phyloP scores from a whole-genome alignment of 2,888 invertebrate species.

The Vanessa cardui region DNA sequence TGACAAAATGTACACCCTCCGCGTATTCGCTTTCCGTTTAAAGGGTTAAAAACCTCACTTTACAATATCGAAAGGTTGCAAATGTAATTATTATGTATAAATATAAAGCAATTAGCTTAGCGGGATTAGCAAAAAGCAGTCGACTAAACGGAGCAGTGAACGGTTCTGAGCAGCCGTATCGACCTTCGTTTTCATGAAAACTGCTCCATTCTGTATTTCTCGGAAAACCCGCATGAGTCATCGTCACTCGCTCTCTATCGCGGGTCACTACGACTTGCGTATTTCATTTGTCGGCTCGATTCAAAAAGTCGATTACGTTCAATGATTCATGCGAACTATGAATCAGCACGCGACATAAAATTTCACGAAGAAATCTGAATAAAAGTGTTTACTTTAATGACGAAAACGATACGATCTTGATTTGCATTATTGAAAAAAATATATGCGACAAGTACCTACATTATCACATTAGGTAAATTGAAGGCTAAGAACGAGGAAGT shows the following conservation, averaged over 20 bases:
- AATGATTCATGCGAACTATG: constrained; percentile 77
- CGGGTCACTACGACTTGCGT: constrained; percentile 75
- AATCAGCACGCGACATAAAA: constrained; percentile 72
- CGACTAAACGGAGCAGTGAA: constrained; percentile 25
- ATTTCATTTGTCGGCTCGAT: constrained; percentile 78
- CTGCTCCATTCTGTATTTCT: constrained; percentile 68
- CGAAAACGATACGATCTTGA: constrained; percentile 13
- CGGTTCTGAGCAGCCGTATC: constrained; percentile 45
- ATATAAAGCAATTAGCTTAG: constrained; percentile 16
- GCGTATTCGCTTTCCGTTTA: background rate
- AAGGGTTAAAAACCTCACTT: constrained; percentile 6
- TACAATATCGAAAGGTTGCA: background rate
- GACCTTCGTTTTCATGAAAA: constrained; percentile 80
- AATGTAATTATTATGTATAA: background rate
- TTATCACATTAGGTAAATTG: constrained; percentile 37
- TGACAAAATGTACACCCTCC: constrained; percentile 10
- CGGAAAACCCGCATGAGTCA: constrained; percentile 82
- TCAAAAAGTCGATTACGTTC: constrained; percentile 80
- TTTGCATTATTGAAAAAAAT: constrained; percentile 17
- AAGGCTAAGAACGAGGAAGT: constrained; percentile 56
- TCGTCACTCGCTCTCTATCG: constrained; percentile 68
- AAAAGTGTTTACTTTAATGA: constrained; percentile 7
- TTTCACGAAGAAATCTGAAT: constrained; percentile 45
- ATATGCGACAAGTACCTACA: constrained; percentile 3
- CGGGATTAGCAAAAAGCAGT: constrained; percentile 25